Evolutionary conservation across 2,888 invertebrate species (phyloP).

Genomic region (Drosophila sordidula): DNA sequence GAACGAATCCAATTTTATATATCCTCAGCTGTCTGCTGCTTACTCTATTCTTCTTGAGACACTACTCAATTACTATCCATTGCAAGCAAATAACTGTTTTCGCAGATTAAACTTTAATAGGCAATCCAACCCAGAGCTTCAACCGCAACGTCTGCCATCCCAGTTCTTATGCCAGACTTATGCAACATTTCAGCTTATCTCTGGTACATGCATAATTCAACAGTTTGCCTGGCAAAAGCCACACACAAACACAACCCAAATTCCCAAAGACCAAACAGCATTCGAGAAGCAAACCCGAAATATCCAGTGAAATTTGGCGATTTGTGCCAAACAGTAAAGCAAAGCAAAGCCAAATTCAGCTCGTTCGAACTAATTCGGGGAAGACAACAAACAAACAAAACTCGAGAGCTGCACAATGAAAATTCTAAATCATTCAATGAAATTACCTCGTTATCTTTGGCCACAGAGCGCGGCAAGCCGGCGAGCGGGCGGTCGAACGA

Average conservation of each 20-base stretch:
- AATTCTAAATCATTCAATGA: slow-evolving; percentile 76
- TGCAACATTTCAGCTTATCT: slow-evolving; percentile 67
- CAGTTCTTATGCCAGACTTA: slow-evolving; percentile 22
- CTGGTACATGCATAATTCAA: slow-evolving; percentile 65
- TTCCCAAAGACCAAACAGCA: slow-evolving; percentile 15
- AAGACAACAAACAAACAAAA: slow-evolving; percentile 33
- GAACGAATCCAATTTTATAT: neutral
- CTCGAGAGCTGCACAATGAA: slow-evolving; percentile 44
- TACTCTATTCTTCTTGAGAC: neutral
- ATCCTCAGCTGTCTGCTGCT: neutral
- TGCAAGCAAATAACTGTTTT: slow-evolving; percentile 38
- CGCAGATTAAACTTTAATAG: slow-evolving; percentile 63
- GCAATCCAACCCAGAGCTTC: slow-evolving; percentile 16
- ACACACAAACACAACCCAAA: slow-evolving; percentile 21
- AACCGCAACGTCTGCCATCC: slow-evolving; percentile 10
- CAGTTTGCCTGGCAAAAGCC: slow-evolving; percentile 49
- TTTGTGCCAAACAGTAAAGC: slow-evolving; percentile 32
- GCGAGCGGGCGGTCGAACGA: neutral
- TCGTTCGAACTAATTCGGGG: slow-evolving; percentile 45
- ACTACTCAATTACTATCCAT: slow-evolving; percentile 3
- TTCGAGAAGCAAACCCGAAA: slow-evolving; percentile 23
- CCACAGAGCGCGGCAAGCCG: slow-evolving; percentile 52
- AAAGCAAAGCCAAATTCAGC: slow-evolving; percentile 27
- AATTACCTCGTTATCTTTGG: slow-evolving; percentile 83
- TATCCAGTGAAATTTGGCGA: slow-evolving; percentile 36